A percentile compares a stretch with the other conserved stretches of the same genome.
phyloP scores from a whole-genome alignment of 2,888 invertebrate species.

The Torymus auratus region DNA sequence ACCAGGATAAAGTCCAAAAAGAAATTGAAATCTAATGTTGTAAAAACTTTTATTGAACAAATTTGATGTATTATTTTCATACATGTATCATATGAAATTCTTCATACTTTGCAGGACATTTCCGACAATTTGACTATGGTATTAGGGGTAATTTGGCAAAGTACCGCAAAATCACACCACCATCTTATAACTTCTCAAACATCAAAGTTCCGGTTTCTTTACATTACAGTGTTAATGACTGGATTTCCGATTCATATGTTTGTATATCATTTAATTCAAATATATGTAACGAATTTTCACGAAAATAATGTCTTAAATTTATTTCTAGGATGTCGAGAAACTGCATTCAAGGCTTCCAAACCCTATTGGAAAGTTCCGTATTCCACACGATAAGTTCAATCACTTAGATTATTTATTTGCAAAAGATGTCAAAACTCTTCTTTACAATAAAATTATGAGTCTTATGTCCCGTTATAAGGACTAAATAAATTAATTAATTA shows the following conservation, averaged over 20 bases:
- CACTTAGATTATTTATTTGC: slow-evolving; percentile 85
- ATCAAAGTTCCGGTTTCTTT: slow-evolving; percentile 81
- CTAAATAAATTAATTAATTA: not conserved
- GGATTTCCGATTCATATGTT: slow-evolving; percentile 78
- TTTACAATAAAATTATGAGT: slow-evolving; percentile 48
- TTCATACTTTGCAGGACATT: slow-evolving; percentile 63
- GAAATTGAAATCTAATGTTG: no score
- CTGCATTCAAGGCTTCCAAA: slow-evolving; percentile 79
- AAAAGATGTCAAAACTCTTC: slow-evolving; percentile 74
- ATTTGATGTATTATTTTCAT: no score
- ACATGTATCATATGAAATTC: no score
- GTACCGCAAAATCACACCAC: slow-evolving; percentile 80
- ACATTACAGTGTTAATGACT: slow-evolving; percentile 83
- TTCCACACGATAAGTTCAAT: slow-evolving; percentile 79
- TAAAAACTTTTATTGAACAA: no score
- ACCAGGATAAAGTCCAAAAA: no score
- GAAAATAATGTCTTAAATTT: not conserved
- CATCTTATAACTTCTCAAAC: slow-evolving; percentile 80
- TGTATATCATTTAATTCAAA: not conserved
- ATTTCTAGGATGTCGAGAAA: slow-evolving; percentile 77
- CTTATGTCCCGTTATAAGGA: slow-evolving; percentile 42
- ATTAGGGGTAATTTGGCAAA: slow-evolving; percentile 77
- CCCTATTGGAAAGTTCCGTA: slow-evolving; percentile 76
- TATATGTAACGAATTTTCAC: not conserved
- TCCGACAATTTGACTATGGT: slow-evolving; percentile 79